Conservation (phyloP, 2,888 invertebrate genomes). For the Dolichopus griseipennis region DNA sequence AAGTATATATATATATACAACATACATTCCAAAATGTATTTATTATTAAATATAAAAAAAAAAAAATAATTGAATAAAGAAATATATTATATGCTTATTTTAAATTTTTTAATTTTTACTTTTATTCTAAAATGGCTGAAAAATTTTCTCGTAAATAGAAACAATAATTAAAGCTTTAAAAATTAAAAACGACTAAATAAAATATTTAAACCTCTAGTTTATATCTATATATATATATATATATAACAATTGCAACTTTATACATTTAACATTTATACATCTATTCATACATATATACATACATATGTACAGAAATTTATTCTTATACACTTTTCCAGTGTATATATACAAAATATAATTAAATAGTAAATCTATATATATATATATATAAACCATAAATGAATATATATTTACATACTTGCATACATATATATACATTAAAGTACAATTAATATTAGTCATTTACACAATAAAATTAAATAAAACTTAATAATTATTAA, state of each 20-base stretch:
- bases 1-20: background rate
- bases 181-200: background rate
- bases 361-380: too few species aligned
- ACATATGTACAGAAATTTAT: background rate
- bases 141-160: background rate
- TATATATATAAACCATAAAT: background rate
- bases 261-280: background rate
- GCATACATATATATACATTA: too few species aligned
- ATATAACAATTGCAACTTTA: too few species aligned
- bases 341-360: too few species aligned
- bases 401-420: too few species aligned
- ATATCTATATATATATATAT: background rate
- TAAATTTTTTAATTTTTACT: background rate
- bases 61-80: too few species aligned
- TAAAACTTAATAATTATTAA: background rate
- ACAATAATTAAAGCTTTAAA: conserved; percentile 2
- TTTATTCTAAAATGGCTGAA: background rate
- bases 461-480: too few species aligned
- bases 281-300: background rate
- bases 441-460: too few species aligned
- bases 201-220: background rate
- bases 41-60: too few species aligned
- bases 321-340: background rate
- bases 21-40: background rate
- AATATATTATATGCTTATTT: background rate